Evolutionary conservation across 2,113 vertebrate species (phyloP), one percentile per base, ranked within the genome.

Genomic region (Phoxinus phoxinus): DNA sequence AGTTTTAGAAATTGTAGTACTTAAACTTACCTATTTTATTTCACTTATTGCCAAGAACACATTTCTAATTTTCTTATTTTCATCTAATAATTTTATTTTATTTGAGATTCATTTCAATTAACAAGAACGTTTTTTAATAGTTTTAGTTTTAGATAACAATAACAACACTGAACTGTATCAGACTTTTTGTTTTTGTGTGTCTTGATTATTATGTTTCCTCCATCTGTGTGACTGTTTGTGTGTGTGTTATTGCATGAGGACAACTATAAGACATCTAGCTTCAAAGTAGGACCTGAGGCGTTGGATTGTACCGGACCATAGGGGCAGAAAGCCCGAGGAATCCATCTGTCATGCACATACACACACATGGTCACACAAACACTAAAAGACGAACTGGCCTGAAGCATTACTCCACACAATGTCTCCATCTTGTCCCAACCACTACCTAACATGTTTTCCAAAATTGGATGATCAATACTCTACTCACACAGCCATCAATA

Each of bases 311-410:
- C 81, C 44, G 58, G 81, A 72, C 81, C 48, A 72, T 21, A 83
- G 67, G 65, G 48, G 48, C 46, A 67, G 30, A 37, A 32, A 71
- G 75, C 84, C 84, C 12, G 61, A 79, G 75, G 84, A 85, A 44
- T 53, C 84, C 84, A 85, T 85, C 84, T 85, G 84, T 79, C 65
- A 74, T 51, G 59, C 56, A 79, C 46, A 84, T 65, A 88, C 73
- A 69, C 51, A 78, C 72, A 72, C 51, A 80, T 7, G n/a, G 11
- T 13, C 65, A 58, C 30, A 37, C 69, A 61, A 35, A 30, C 79
- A 65, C 61, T 32, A 23, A 81, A 46, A 41, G 25, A 67, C 11
- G 59, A 67, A 37, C 10, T 32, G 27, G 41, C 74, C 59, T 25
- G 59, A 44, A 67, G 84, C 84, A 37, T 37, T 76, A 67, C 58